Base-by-base conservation (phyloP, 37 sponge, comb jelly and placozoan genomes). In the Beroe ovata region DNA sequence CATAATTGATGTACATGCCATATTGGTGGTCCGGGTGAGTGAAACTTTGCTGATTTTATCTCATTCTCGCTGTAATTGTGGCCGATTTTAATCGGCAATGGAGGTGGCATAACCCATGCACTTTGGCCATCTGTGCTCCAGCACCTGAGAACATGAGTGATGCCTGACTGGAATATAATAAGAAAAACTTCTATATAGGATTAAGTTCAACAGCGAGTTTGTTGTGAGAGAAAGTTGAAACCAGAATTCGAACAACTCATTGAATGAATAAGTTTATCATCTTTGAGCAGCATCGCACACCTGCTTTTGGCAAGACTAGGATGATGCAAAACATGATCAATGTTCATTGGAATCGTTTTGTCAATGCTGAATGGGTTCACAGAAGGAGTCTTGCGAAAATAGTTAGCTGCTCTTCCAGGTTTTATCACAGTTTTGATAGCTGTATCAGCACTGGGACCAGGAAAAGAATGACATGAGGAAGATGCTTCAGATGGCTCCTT, bases 31-130 rank as follows among this genome's bases (percentile, higher is more conserved):
- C 84, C 84, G 6, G 84, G 84, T 1, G 84, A 42, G n/a, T 32
- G 33, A n/a, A 42, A 21, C 21, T 54, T 39, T 2, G 84, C 42
- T 6, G 54, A 4, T 21, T 39, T 23, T 3, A 77, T 42, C 33
- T 77, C 84, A 16, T 39, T 19, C 4, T 77, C 84, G 3, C 54
- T 77, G 84, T 36, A 77, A 0, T 42, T 42, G 1, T 42, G 22
- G 54, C 21, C 22, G 18, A 16, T 42, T 23, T n/a, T 40, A 4
- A 77, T 33, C 1, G 84, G 54, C 8, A 77, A 41, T 22, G 84
- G 84, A 14, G 26, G 84, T 19, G 84, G 84, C 38, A 36, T 77
- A 1, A 77, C 84, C 84, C 84, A 77, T 4, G 84, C 84, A n/a
- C 84, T 6, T 4, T 32, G 4, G 21, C 84, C 84, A 41, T 77